Base-by-base conservation (phyloP, 2,888 invertebrate genomes). In the Phaedon cochleariae region DNA sequence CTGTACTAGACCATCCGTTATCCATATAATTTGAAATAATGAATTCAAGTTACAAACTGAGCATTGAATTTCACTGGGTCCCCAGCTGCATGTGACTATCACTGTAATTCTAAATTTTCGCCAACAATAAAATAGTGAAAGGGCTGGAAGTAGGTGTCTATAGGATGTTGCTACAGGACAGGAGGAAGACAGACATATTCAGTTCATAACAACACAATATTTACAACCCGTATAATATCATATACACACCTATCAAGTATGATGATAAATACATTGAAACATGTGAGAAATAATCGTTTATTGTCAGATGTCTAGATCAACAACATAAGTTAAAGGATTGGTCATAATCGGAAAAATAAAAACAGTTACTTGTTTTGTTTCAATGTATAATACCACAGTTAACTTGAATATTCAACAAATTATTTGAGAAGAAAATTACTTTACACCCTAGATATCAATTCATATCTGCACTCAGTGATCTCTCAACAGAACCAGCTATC, bases 101-200 rank as follows among this genome's bases (percentile, higher is more conserved):
- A n/a, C n/a, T n/a, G n/a, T n/a, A n/a, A n/a, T n/a, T n/a, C n/a
- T n/a, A n/a, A n/a, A n/a, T n/a, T n/a, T n/a, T n/a, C n/a, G n/a
- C n/a, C n/a, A n/a, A n/a, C n/a, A n/a, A n/a, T n/a, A n/a, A n/a
- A n/a, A n/a, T n/a, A n/a, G n/a, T n/a, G n/a, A n/a, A n/a, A n/a
- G n/a, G n/a, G 26, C 49, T 54, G 37, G 51, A 49, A 45, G 68
- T 71, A 62, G 64, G 54, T 60, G 21, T 54, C 58, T 59, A 65
- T n/a, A 3, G 73, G 76, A 78, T 79, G 80, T 79, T 80, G 79
- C 79, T 81, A 79, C 72, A 71, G 73, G 73, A 74, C 73, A 74
- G 68, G 69, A 82, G 83, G 82, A 82, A 83, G 83, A 83, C 83
- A 80, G 79, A 81, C 80, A 76, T 77, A 76, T 79, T 81, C 81